Evolutionary conservation across 2,113 vertebrate species (phyloP).

Genomic region (Psephotus haematonotus): DNA sequence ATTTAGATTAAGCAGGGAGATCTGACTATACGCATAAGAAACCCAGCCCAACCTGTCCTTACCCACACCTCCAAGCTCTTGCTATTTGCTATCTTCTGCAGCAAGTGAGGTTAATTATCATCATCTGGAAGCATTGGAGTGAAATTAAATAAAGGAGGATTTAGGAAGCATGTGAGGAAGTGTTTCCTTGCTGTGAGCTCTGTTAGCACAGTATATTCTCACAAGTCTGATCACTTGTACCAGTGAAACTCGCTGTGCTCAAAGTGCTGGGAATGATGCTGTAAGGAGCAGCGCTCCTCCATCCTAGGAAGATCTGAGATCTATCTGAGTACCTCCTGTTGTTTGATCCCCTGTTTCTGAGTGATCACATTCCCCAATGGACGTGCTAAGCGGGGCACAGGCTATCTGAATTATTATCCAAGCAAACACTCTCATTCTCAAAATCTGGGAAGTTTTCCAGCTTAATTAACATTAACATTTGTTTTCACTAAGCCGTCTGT

Average conservation of each 20-base stretch:
- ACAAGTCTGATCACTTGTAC: background rate
- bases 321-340: rapidly evolving
- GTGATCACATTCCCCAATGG: background rate
- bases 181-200: background rate
- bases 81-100: background rate
- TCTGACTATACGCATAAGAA: background rate
- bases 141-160: constrained; percentile 17
- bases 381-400: constrained; percentile 5
- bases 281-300: background rate
- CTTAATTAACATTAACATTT: constrained; percentile 69
- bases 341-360: background rate
- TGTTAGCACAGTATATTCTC: background rate
- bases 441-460: constrained; percentile 71
- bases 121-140: background rate
- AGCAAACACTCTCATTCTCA: constrained; percentile 56
- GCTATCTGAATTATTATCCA: constrained; percentile 68
- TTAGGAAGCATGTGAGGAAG: constrained; percentile 1
- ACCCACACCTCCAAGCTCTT: background rate
- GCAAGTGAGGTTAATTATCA: constrained; percentile 3
- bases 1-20: background rate
- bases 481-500: constrained; percentile 68
- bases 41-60: background rate
- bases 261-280: background rate
- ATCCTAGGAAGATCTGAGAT: background rate
- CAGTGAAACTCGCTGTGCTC: background rate